phyloP scores from a whole-genome alignment of 2,113 vertebrate genomes.

The Parus major region DNA sequence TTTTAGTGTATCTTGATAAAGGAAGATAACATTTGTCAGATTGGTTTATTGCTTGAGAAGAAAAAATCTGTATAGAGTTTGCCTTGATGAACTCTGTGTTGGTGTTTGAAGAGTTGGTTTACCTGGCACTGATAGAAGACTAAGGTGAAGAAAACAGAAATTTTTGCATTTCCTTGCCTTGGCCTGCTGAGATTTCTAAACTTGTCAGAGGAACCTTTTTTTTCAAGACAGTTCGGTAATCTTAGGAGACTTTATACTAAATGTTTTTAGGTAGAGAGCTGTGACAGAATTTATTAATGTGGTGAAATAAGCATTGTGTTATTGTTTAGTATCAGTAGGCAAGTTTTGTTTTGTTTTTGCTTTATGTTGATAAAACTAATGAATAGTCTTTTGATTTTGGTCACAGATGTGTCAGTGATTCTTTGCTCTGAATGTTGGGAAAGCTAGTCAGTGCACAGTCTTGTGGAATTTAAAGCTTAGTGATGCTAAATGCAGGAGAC shows the following conservation, averaged over 20 bases:
- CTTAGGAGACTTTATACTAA: background rate
- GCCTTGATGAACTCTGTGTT: background rate
- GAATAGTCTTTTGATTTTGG: background rate
- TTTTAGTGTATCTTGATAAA: background rate
- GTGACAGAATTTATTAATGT: background rate
- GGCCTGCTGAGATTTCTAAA: conserved; percentile 13
- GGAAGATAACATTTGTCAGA: background rate
- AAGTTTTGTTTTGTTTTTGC: background rate
- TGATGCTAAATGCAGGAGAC: background rate
- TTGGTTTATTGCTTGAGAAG: background rate
- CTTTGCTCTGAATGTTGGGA: background rate
- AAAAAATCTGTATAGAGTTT: background rate
- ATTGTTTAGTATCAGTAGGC: background rate
- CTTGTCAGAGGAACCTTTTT: background rate
- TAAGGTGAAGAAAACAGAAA: background rate
- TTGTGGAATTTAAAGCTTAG: background rate
- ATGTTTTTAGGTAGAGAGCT: background rate
- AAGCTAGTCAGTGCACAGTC: background rate
- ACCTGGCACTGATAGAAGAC: background rate
- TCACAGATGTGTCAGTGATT: background rate
- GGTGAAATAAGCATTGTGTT: background rate
- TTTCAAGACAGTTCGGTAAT: background rate
- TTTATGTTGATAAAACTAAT: background rate
- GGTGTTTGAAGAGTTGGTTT: background rate
- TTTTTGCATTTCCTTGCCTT: background rate